Evolutionary conservation across 2,888 invertebrate genomes (phyloP), one percentile per base, ranked within the genome.

Genomic region (Cataglyphis cursor): DNA sequence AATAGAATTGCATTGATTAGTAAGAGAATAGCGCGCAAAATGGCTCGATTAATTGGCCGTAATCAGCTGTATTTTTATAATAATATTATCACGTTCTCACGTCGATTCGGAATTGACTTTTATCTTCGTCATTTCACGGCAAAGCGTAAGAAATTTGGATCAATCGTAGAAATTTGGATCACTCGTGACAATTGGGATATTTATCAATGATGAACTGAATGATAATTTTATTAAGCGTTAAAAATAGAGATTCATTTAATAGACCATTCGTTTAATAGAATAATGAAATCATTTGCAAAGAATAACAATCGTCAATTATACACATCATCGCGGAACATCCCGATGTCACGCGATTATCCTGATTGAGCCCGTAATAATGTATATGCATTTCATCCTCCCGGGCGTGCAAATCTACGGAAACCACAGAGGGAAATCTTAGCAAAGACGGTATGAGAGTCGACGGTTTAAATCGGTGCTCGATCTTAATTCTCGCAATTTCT

Each of bases 1-100:
- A 94, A 94, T 94, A 93, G 94, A 94, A 94, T 92, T 90, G 92
- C 91, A 84, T 85, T 91, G 90, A 91, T 87, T 89, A 0, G 90
- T 90, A 90, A 90, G 90, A 91, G 90, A 89, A 91, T 90, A 91
- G 86, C 88, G 89, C 65, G 41, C 65, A 51, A 41, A 90, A 87
- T 89, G 89, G 90, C 90, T 90, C 86, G 74, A 48, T 48, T 59
- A 59, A 15, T 6, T 35, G 35, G 21, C 21, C 15, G 54, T 24
- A n/a, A 18, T 61, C 48, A 3, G 38, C 38, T 72, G 44, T 9
- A 12, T 48, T n/a, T 9, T 31, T 70, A 61, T 31, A 41, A 41
- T 57, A 41, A n/a, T 76, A 64, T 51, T 51, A 54, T 78, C 62
- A 41, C 64, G 72, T 28, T 8, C n/a, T 61, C 59, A 48, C 28